Conservation (phyloP, 2,113 vertebrate species). For the Arvicanthis niloticus region DNA sequence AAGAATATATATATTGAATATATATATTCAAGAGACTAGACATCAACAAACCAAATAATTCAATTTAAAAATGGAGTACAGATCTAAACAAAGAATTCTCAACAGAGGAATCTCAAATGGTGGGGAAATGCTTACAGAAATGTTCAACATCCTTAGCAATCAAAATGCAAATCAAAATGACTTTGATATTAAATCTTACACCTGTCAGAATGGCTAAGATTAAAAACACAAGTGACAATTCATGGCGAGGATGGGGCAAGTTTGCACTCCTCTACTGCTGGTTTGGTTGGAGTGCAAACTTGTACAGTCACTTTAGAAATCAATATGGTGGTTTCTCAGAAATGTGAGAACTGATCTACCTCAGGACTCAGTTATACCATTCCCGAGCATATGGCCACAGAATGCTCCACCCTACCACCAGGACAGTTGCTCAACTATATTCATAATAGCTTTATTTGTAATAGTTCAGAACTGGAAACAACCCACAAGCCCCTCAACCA, state of each 20-base stretch:
- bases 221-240: not conserved
- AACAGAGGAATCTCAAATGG: not conserved
- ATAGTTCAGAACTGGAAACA: not conserved
- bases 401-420: not conserved
- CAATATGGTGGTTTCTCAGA: not conserved
- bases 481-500: not conserved
- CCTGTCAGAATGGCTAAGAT: not conserved
- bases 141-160: not conserved
- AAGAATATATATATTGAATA: too few species aligned
- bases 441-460: not conserved
- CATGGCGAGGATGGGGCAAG: not conserved
- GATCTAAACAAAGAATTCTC: not conserved
- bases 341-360: not conserved
- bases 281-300: not conserved
- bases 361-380: not conserved
- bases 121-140: not conserved
- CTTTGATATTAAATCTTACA: not conserved
- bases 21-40: too few species aligned
- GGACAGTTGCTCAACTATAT: not conserved
- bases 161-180: not conserved
- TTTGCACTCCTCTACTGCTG: not conserved
- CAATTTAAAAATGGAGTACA: not conserved
- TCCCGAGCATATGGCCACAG: not conserved
- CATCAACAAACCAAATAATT: not conserved
- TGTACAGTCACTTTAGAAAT: not conserved